Conservation (phyloP, 2,888 invertebrate genomes). For the Mythimna loreyi region DNA sequence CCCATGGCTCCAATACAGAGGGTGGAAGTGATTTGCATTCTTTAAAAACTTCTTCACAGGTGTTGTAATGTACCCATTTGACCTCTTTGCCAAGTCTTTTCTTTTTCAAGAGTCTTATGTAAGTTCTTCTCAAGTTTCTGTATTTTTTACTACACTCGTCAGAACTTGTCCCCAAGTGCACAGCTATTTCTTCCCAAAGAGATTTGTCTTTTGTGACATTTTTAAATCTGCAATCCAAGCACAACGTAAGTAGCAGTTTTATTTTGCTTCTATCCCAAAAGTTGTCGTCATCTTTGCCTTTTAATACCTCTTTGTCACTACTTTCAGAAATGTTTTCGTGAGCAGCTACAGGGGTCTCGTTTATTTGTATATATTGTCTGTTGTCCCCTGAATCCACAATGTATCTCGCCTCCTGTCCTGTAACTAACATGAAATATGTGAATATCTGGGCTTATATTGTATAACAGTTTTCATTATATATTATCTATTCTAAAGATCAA, state of each 20-base stretch:
- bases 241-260: slow-evolving; percentile 79
- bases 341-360: slow-evolving; percentile 68
- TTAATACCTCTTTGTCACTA: slow-evolving; percentile 64
- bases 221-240: slow-evolving; percentile 77
- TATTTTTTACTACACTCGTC: slow-evolving; percentile 85
- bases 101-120: slow-evolving; percentile 84
- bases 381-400: slow-evolving; percentile 78
- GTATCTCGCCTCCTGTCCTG: slow-evolving; percentile 80
- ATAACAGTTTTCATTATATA: neutral
- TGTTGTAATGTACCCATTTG: slow-evolving; percentile 84
- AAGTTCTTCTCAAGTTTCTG: slow-evolving; percentile 82
- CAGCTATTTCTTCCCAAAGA: slow-evolving; percentile 79
- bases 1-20: slow-evolving; percentile 82
- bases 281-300: slow-evolving; percentile 73
- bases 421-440: slow-evolving; percentile 72
- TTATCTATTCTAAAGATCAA: too few relatives aligned
- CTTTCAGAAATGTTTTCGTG: slow-evolving; percentile 66
- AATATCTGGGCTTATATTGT: neutral
- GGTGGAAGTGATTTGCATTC: slow-evolving; percentile 80
- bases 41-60: slow-evolving; percentile 85
- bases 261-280: slow-evolving; percentile 86
- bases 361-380: slow-evolving; percentile 79
- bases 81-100: slow-evolving; percentile 82
- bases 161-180: slow-evolving; percentile 75
- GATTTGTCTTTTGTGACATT: slow-evolving; percentile 74